Conservation (phyloP, 2,113 vertebrate genomes). For the Atractosteus spatula region DNA sequence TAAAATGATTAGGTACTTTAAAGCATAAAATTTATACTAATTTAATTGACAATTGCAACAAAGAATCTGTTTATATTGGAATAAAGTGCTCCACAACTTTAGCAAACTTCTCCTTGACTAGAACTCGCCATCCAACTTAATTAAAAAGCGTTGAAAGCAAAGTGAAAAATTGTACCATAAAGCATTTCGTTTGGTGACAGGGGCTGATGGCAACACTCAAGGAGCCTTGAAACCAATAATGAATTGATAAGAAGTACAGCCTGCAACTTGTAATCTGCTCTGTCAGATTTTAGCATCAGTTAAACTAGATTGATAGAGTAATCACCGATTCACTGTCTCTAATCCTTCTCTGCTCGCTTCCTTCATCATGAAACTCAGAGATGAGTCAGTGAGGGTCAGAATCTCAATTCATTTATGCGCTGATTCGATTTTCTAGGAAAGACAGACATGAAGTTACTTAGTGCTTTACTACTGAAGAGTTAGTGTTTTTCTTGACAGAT, state of each 20-base stretch:
- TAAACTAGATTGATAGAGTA: slow-evolving; percentile 66
- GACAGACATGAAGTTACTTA: slow-evolving; percentile 31
- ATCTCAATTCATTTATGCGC: slow-evolving; percentile 48
- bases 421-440: slow-evolving; percentile 43
- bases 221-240: slow-evolving; percentile 61
- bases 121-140: slow-evolving; percentile 73
- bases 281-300: slow-evolving; percentile 64
- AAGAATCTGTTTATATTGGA: slow-evolving; percentile 67
- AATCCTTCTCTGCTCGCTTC: slow-evolving; percentile 40
- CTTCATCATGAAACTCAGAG: slow-evolving; percentile 30
- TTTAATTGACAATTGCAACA: slow-evolving; percentile 45
- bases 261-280: slow-evolving; percentile 56
- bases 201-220: slow-evolving; percentile 53
- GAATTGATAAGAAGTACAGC: slow-evolving; percentile 60
- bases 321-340: slow-evolving; percentile 51
- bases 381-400: slow-evolving; percentile 51
- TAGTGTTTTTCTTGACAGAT: slow-evolving; percentile 31
- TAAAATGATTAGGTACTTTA: too few species aligned
- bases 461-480: slow-evolving; percentile 40
- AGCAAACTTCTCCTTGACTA: slow-evolving; percentile 57
- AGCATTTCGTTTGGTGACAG: slow-evolving; percentile 58
- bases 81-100: slow-evolving; percentile 64
- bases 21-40: too few species aligned
- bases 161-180: slow-evolving; percentile 66
- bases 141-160: slow-evolving; percentile 77